Evolutionary conservation across 2,888 invertebrate genomes (phyloP), one percentile per base, ranked within the genome.

Genomic region (Danaus chrysippus): DNA sequence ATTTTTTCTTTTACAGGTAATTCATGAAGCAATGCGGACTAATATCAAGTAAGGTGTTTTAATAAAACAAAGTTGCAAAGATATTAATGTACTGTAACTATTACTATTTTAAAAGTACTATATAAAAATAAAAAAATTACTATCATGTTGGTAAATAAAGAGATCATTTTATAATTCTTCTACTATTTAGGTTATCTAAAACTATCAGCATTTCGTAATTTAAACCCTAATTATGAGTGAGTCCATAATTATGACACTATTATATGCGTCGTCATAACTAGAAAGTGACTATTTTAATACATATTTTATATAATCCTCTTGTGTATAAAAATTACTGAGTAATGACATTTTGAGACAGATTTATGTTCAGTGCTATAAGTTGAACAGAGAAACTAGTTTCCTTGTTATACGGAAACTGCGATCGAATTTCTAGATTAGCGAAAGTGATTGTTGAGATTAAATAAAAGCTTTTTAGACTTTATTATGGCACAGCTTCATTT

Each of bases 351-450:
- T 54, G 58, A 63, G 63, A 61, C 34, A 58, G 55, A 55, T 52
- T 55, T 43, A 52, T 61, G 58, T 34, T 13, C 46, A 54, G 15
- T 54, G 17, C 70, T 66, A 70, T 64, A 76, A 78, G 70, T 68
- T 76, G 75, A 78, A 78, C 62, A 56, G 63, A 63, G 66, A 59
- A 44, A 49, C 54, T 19, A 59, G 76, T 80, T 85, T 84, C 82
- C 81, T 83, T 75, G 70, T 75, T 70, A 70, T 68, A 76, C 84
- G 83, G 82, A 84, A 73, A 71, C 68, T 71, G 68, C 77, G 77
- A 81, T 82, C 79, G 77, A 73, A 49, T 82, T 84, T 81, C 80
- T 76, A 81, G 78, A 72, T 69, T 73, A 71, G 83, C 76, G 84
- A 85, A 84, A 84, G 84, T 77, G 64, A 63, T 69, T 58, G 67